phyloP scores from a whole-genome alignment of 30 jellyfish, hydroid and myxozoan genomes.

The Pelagia noctiluca region DNA sequence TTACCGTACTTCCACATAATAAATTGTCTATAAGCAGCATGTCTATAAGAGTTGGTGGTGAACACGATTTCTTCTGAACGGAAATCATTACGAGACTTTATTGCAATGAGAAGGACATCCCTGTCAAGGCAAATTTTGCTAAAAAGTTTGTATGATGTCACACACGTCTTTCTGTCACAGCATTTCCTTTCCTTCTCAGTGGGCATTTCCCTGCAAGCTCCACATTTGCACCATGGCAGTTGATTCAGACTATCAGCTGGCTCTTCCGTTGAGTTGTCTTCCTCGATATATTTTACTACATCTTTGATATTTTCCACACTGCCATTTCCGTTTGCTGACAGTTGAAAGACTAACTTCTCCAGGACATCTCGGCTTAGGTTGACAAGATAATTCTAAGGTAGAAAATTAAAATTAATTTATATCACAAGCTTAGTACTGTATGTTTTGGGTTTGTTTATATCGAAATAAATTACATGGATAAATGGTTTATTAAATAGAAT shows the following conservation, averaged over 20 bases:
- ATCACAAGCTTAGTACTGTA: no score
- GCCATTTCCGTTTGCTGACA: conserved; percentile 36
- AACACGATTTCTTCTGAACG: background rate
- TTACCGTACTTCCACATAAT: no score
- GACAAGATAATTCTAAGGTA: no score
- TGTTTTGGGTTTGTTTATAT: no score
- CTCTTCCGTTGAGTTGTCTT: conserved; percentile 22
- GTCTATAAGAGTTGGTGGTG: background rate
- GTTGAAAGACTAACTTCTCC: conserved; percentile 9
- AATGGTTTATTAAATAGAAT: no score
- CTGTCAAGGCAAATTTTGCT: conserved; percentile 1
- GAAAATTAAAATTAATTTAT: no score
- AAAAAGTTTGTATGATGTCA: conserved; percentile 15
- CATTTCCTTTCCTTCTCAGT: conserved; percentile 22
- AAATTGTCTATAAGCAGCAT: conserved; percentile 5
- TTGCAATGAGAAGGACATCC: background rate
- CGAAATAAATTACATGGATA: no score
- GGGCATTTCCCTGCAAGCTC: conserved; percentile 4
- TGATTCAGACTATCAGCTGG: conserved; percentile 14
- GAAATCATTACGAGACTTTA: background rate
- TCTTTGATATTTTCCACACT: conserved; percentile 27
- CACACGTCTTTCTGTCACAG: conserved; percentile 53
- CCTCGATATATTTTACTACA: background rate
- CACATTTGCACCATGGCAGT: conserved; percentile 55
- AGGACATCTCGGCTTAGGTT: conserved; percentile 15